Base-by-base conservation (phyloP, 2,888 invertebrate species). In the Megamerina dolium region DNA sequence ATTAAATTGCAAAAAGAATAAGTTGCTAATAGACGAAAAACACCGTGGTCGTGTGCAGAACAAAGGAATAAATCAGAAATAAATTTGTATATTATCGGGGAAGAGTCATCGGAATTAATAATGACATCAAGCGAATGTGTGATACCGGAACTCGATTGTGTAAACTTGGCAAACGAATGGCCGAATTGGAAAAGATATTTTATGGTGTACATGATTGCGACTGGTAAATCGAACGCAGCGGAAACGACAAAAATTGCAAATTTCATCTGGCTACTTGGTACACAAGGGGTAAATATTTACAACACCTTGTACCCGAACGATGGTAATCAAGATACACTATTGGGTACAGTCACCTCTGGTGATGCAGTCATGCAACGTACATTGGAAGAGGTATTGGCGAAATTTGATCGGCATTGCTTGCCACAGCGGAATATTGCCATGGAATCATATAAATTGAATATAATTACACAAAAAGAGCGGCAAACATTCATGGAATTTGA, bases 401-500 rank as follows among this genome's bases (percentile, higher is more conserved):
- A 41, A 34, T 47, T 53, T 46, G 43, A 50, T 27, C 23, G 40
- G 12, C 40, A 53, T 35, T 49, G 51, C 31, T 26, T 48, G 14
- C 48, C 49, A 12, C 32, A 33, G 21, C 44, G 32, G 31, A 40
- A 40, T 17, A 10, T 40, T 5, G 36, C 42, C 2, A 33, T 49
- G 35, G 41, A 49, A 9, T 18, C 43, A 16, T 52, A 36, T 33
- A 54, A 54, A 41, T 53, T 50, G 17, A 50, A 51, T 29, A 43
- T 21, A 6, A 50, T 50, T n/a, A 18, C 36, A n/a, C 55, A 55
- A 48, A 51, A 49, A 41, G 51, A 51, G 41, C 35, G 44, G 8
- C 51, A 54, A 35, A 9, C 44, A 30, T 49, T 55, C 33, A 23
- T 9, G 6, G 51, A 51, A n/a, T 54, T 51, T 30, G 43, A 49